Evolutionary conservation across 1,140 invertebrate species (phyloP), one percentile per base, ranked within the genome.

Genomic region (Lepidurus arcticus): DNA sequence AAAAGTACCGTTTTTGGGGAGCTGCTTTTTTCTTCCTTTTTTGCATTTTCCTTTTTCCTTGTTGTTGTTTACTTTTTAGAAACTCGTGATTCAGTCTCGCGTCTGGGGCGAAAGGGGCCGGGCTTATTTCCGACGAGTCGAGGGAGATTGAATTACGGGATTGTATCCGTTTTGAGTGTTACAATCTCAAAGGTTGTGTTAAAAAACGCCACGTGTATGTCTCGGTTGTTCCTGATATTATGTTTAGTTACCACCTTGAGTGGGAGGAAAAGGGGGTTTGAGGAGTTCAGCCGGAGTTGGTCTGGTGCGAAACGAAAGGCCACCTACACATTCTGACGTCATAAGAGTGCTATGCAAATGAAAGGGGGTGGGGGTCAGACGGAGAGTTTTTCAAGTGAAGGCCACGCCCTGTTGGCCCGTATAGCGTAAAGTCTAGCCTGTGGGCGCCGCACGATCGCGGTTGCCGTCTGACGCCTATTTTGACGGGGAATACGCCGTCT

Each of bases 321-420:
- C 53, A 65, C 53, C 53, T 65, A 65, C 53, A 21, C 53, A 10
- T 34, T 7, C 8, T 65, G 53, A 65, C 53, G 53, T 65, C 53
- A 65, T 65, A 7, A 34, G 53, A 13, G n/a, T n/a, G 13, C 16
- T 65, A 13, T 65, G 53, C 13, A 13, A 65, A 21, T 65, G 13
- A 65, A 65, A 65, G 53, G 53, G n/a, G 47, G 47, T 0, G 47
- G 53, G 53, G 21, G 13, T 65, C 21, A 11, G 53, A 13, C 53
- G 53, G 53, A n/a, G 53, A 65, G 53, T 65, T 65, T 47, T 65
- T 21, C 9, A 34, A 34, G 16, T 16, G 6, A 16, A 65, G 21
- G n/a, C 53, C 53, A 65, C 53, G 53, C 53, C 53, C 21, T 65
- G 53, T 65, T 65, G 53, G 53, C 53, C 53, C 53, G 53, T 65